These are phyloP conservation scores for Stichodactyla mertensii DNA, from an alignment of 64 coral and sea anemone species.

Conservation along the genomic window DNA sequence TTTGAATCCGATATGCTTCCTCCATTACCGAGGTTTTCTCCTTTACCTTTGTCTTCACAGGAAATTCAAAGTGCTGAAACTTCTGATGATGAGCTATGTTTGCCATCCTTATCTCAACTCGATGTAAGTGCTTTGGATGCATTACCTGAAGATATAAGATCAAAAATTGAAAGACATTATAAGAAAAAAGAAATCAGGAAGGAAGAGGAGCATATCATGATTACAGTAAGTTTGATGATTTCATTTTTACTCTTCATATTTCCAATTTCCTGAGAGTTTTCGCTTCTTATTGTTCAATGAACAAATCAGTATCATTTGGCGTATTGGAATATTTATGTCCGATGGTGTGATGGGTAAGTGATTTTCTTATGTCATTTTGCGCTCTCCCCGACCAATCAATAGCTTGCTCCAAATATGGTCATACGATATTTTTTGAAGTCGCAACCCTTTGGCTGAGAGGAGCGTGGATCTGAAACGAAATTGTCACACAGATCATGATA, in stretches of 20 bases:
- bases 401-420: too few relatives aligned
- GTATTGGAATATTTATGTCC: neutral
- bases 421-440: too few relatives aligned
- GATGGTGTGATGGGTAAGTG: neutral
- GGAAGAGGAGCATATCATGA: neutral
- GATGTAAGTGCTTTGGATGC: slow-evolving; percentile 68
- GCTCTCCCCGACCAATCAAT: neutral
- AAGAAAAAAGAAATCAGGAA: slow-evolving; percentile 34
- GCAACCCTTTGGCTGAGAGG: too few relatives aligned
- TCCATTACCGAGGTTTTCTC: slow-evolving; percentile 73
- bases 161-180: slow-evolving; percentile 56
- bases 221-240: neutral
- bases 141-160: slow-evolving; percentile 77
- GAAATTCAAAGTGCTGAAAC: neutral
- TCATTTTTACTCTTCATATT: neutral
- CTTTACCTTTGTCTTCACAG: neutral
- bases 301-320: too few relatives aligned
- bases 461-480: too few relatives aligned
- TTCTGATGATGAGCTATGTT: slow-evolving; percentile 20
- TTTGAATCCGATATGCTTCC: slow-evolving; percentile 21
- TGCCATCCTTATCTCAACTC: slow-evolving; percentile 80
- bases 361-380: neutral
- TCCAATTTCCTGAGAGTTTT: too few relatives aligned
- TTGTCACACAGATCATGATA: too few relatives aligned
- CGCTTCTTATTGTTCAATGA: too few relatives aligned